Base-by-base conservation (phyloP, 2,113 vertebrate genomes). In the Australoheros scitulus region DNA sequence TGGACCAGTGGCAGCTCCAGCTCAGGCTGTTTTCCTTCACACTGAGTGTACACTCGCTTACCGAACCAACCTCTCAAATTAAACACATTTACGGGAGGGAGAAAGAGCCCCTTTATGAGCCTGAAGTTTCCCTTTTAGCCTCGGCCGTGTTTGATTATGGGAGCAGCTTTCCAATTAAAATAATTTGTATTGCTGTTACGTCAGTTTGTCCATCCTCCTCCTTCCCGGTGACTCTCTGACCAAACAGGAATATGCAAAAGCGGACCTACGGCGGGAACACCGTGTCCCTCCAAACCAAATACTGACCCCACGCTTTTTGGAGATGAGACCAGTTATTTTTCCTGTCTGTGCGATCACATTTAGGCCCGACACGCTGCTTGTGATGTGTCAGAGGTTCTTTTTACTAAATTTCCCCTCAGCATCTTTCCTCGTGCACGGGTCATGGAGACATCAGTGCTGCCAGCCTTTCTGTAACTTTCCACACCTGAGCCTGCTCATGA, bases 111-210 rank as follows among this genome's bases (percentile, higher is more conserved):
- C 84, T 95, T 95, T 90, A 94, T 94, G 80, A 87, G 68, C 47
- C 80, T 84, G 61, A 88, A 92, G 83, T 90, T 91, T 89, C 82
- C 86, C 86, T 82, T 89, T 92, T 89, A 92, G 86, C 90, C 85
- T 77, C 59, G 9, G 59, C 15, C 58, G 78, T 94, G 88, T 95
- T 94, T 95, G 91, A 94, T 88, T 92, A 92, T 83, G 90, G 89
- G 65, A 41, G 76, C 41, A 11, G 87, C 90, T 88, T 91, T 95
- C 95, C 95, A 95, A 95, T 94, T 90, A 91, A 94, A 96, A 95
- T 77, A 94, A 87, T 89, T 93, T 94, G 89, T 93, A 93, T 92
- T 91, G 90, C 93, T 91, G 87, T 93, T 88, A 86, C 88, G 61
- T 94, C 92, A 90, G 87, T 74, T 29, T 29, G 56, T 80, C 82